Base-by-base conservation (phyloP, 2,888 invertebrate species). In the Drosophila emarginata region DNA sequence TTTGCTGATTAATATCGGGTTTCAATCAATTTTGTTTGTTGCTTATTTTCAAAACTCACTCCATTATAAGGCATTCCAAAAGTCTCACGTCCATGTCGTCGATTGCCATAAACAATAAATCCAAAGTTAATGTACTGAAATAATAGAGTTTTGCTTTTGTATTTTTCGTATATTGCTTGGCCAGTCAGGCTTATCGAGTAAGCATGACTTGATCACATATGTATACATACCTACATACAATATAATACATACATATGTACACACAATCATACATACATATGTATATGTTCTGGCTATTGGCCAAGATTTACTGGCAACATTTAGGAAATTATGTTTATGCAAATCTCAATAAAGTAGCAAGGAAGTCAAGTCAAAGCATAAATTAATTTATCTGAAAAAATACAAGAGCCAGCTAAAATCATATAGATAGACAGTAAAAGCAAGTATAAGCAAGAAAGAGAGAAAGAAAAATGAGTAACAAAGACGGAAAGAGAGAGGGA, bases 61-160 rank as follows among this genome's bases (percentile, higher is more conserved):
- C 11, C 15, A 45, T 45, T 45, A 45, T 21, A 45, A 32, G 40
- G 28, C 59, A 26, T 32, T 40, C 4, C 15, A 21, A 23, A 37
- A 28, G 23, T 23, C 53, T 28, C 39, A 26, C 52, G 40, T 37
- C 12, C 39, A 12, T 21, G 32, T 11, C 2, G 45, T 21, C 28
- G 12, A n/a, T 52, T 63, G 64, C 70, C 80, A 79, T 82, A 78
- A 80, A 80, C 83, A 86, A 86, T 86, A 82, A 86, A 86, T 82
- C 73, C 69, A 67, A 76, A 79, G 68, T 79, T 83, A 82, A 86
- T 82, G 82, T 83, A 79, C 74, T 72, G 82, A 79, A 82, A 82
- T 82, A 82, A 82, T 83, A 83, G 67, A 80, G 80, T 74, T 80
- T 79, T 53, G 58, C 39, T 64, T 66, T 64, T 39, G 52, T 45